Base-by-base conservation (phyloP, 2,888 invertebrate species). In the Lydus trimaculatus region DNA sequence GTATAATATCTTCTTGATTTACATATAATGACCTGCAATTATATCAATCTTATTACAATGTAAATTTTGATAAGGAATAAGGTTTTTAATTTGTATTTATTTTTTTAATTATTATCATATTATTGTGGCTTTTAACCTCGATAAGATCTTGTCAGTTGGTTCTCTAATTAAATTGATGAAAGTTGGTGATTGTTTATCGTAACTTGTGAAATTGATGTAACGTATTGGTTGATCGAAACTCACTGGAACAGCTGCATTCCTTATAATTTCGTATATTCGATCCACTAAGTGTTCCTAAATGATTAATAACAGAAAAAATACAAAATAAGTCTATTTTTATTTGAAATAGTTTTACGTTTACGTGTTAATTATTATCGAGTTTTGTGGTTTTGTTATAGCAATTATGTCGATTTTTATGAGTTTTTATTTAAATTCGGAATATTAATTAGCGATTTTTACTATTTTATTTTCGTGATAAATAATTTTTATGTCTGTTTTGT, bases 101-200 rank as follows among this genome's bases (percentile, higher is more conserved):
- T 43, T 36, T 15, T 11, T 36, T n/a, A 20, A 56, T 64, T 58
- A 64, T 23, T 58, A 25, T 23, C 39, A 60, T 33, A 36, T 31
- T 43, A 58, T 31, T 48, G 64, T 63, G 31, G 39, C 48, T 65
- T 70, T 64, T 78, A 84, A 89, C 88, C 88, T 87, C 25, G 87
- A 86, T 43, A 88, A 79, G 52, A 87, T 83, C 78, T 85, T 87
- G 74, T 89, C 88, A 23, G 89, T 82, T 0, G 91, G 91, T 78
- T 91, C 88, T 73, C 90, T 84, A 52, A 91, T 86, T 58, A 91
- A 75, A 75, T 89, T 90, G 69, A 91, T 85, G 80, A 87, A 90
- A 17, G 88, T 88, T 3, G 90, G 90, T 17, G 88, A 87, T 75
- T 89, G 89, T 65, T 85, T 85, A 39, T 87, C 88, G 75, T 87